Percentiles rank a stretch among this genome's conserved stretches.
Evolutionary conservation across 2,888 invertebrate genomes (phyloP).

Genomic region (Macrophya alboannulata): DNA sequence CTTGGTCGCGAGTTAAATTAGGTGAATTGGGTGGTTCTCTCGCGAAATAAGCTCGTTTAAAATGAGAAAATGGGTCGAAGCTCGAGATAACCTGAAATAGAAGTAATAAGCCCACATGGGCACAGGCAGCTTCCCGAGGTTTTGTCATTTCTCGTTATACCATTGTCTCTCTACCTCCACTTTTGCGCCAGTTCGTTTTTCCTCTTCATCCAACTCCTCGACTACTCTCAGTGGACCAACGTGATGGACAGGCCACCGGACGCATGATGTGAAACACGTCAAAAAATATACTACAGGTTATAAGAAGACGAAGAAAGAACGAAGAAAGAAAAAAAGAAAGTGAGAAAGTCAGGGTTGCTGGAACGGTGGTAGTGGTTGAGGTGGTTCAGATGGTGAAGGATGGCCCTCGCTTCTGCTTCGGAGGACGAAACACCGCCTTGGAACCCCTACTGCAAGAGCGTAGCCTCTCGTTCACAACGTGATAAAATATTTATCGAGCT

Average conservation of each 20-base stretch:
- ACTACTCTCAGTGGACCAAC: slow-evolving; percentile 39
- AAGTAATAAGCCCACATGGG: slow-evolving; percentile 18
- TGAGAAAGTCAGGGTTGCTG: slow-evolving; percentile 29
- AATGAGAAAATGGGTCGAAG: slow-evolving; percentile 25
- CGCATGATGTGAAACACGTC: neutral
- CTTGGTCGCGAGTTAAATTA: slow-evolving; percentile 13
- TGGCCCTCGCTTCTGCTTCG: slow-evolving; percentile 46
- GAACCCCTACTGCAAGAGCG: slow-evolving; percentile 37
- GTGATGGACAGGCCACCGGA: neutral
- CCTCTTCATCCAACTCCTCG: neutral
- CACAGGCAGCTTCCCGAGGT: neutral
- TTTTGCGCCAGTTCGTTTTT: neutral
- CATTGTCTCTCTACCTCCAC: slow-evolving; percentile 26
- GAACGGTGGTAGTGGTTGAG: slow-evolving; percentile 29
- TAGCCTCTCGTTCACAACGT: slow-evolving; percentile 37
- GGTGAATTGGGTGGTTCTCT: slow-evolving; percentile 35
- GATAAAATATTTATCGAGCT: slow-evolving; percentile 54
- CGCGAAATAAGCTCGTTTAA: slow-evolving; percentile 20
- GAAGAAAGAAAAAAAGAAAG: neutral
- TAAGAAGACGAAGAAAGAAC: slow-evolving; percentile 22
- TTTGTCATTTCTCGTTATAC: slow-evolving; percentile 8
- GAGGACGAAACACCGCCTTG: slow-evolving; percentile 31
- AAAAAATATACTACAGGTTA: slow-evolving; percentile 6
- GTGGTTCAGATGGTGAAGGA: slow-evolving; percentile 41
- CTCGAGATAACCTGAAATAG: slow-evolving; percentile 26